These are phyloP conservation scores for Himalopsyche kuldschensis DNA, from an alignment of 2,888 invertebrate genomes.

Conservation along the genomic window DNA sequence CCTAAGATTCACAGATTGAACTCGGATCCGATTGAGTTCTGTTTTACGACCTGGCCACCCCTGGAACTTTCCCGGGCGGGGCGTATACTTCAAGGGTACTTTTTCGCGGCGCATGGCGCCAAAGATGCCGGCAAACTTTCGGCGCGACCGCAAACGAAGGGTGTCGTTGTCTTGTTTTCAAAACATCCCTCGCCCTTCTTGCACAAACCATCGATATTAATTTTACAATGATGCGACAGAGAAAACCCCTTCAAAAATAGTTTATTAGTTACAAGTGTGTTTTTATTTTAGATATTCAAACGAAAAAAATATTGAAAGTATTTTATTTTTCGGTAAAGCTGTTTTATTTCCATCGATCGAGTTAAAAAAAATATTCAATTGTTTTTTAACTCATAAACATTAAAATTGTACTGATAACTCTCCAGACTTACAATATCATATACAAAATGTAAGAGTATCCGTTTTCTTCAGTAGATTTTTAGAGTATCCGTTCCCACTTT, in stretches of 20 bases:
- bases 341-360: too few species aligned
- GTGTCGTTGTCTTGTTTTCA: slow-evolving; percentile 20
- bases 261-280: too few species aligned
- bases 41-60: slow-evolving; percentile 32
- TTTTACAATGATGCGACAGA: slow-evolving; percentile 23
- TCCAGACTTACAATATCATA: too few species aligned
- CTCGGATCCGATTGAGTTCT: slow-evolving; percentile 34
- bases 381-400: too few species aligned
- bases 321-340: too few species aligned
- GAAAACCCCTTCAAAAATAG: slow-evolving; percentile 9
- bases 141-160: slow-evolving; percentile 19
- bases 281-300: too few species aligned
- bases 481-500: neutral
- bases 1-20: slow-evolving; percentile 28
- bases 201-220: slow-evolving; percentile 9
- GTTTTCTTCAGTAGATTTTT: too few species aligned
- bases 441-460: too few species aligned
- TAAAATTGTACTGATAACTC: too few species aligned
- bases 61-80: neutral
- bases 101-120: slow-evolving; percentile 28
- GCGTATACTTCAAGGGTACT: slow-evolving; percentile 4
- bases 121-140: slow-evolving; percentile 29
- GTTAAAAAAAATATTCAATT: too few species aligned
- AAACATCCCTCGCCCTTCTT: slow-evolving; percentile 19
- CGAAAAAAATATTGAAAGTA: too few species aligned